Base-by-base conservation (phyloP, 2,888 invertebrate species). In the Heteromurus nitidus region DNA sequence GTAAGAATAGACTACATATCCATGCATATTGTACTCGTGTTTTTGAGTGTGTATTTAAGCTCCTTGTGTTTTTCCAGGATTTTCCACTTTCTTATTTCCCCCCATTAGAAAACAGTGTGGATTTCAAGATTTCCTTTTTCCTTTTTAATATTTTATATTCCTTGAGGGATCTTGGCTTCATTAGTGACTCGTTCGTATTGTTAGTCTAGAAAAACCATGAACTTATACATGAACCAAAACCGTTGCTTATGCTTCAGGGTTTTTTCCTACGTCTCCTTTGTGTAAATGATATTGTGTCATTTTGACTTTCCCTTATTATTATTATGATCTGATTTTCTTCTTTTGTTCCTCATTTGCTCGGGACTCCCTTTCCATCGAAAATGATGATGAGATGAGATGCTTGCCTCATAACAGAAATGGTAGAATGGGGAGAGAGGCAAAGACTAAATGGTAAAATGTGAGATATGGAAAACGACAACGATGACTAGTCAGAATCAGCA, bases 81-180 rank as follows among this genome's bases (percentile, higher is more conserved):
- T n/a, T n/a, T n/a, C n/a, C n/a, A n/a, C n/a, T n/a, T n/a, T n/a
- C n/a, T n/a, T n/a, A n/a, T n/a, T n/a, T n/a, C n/a, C n/a, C n/a
- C n/a, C n/a, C n/a, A n/a, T n/a, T n/a, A n/a, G n/a, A n/a, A n/a
- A n/a, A n/a, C n/a, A n/a, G n/a, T n/a, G n/a, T n/a, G n/a, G n/a
- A 36, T 36, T 13, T 36, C 36, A 36, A 9, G 7, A 36, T 36
- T 13, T 36, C 36, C 13, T 13, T 9, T 36, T 9, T 13, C 5
- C 36, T 36, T 36, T 36, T 36, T 36, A 11, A 47, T 47, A 47
- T 67, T 62, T 50, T 55, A 75, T 67, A 13, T 75, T 68, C 68
- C 67, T 75, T 53, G 18, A 67, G 75, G 65, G 75, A 75, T 65
- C 24, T 11, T 42, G 53, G 58, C 65, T 75, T 75, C 75, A 67